Base-by-base conservation (phyloP, 2,113 vertebrate species). In the Ascaphus truei region DNA sequence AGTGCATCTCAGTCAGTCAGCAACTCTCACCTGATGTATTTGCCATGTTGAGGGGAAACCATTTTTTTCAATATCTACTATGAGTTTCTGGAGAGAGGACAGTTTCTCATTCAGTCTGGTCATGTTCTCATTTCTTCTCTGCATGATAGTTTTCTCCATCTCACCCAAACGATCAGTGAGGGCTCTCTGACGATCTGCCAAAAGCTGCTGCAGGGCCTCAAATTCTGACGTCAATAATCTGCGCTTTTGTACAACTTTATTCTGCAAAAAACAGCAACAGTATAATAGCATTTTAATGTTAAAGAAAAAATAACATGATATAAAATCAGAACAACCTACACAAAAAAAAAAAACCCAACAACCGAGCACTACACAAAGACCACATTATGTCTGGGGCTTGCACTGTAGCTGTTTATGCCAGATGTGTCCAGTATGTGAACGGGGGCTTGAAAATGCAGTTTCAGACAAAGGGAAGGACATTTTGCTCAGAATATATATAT, bases 1-100 rank as follows among this genome's bases (percentile, higher is more conserved):
- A n/a, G n/a, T n/a, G n/a, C n/a, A n/a, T n/a, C n/a, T n/a, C n/a
- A n/a, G n/a, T n/a, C n/a, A n/a, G n/a, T 34, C 16, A 10, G 2
- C 6, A n/a, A 13, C 4, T 18, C 65, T 50, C 29, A 68, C 65
- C 65, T 59, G 13, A 16, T 10, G 3, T 36, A 1, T 20, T 2
- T 26, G 52, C n/a, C 18, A 7, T 1, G n/a, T 6, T n/a, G 37
- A 23, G 20, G 33, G 2, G 1, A 8, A 2, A 26, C 20, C 1
- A 50, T 15, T 29, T 50, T 68, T 48, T 43, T 68, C 65, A 50
- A 68, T 43, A 13, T 68, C 53, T 2, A 2, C 2, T 23, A 68
- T 59, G 9, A 16, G 5, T 27, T 50, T 50, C 10, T 68, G 55
- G 10, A 59, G 55, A 13, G 41, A 45, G 3, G 41, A 36, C 11